phyloP scores from a whole-genome alignment of 2,797 vertebrate genomes.

The Schizothorax lantsangensis region DNA sequence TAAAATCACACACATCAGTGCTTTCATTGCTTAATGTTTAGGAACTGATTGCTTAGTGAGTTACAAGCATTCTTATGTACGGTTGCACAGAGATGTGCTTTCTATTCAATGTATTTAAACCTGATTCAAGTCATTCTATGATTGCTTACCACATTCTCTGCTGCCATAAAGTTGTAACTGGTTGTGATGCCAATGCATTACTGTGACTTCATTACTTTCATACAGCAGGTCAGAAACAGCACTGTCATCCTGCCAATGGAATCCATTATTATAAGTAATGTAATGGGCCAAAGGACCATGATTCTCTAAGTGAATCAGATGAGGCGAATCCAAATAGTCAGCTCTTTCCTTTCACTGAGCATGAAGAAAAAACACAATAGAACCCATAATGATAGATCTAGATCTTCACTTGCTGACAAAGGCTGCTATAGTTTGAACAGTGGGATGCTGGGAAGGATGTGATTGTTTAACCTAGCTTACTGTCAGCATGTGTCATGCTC shows the following conservation, averaged over 20 bases:
- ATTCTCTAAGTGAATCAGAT: slow-evolving; percentile 38
- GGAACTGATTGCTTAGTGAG: background rate
- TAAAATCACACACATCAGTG: background rate
- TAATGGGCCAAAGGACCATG: slow-evolving; percentile 29
- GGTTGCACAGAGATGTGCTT: background rate
- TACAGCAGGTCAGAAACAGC: slow-evolving; percentile 36
- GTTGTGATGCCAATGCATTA: slow-evolving; percentile 41
- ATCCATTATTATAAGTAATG: slow-evolving; percentile 51
- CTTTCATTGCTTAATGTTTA: background rate
- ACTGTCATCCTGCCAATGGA: slow-evolving; percentile 23
- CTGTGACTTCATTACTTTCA: slow-evolving; percentile 31
- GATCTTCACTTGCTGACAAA: slow-evolving; percentile 12
- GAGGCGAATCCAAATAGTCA: slow-evolving; percentile 42
- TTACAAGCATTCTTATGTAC: background rate
- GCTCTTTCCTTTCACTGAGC: slow-evolving; percentile 28
- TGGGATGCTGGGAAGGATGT: slow-evolving; percentile 6
- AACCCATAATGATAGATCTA: background rate
- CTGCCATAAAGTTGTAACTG: slow-evolving; percentile 23
- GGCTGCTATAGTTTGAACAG: background rate
- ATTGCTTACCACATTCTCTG: slow-evolving; percentile 14
- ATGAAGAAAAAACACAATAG: slow-evolving; percentile 3
- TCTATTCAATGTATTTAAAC: background rate
- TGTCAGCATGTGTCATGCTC: slow-evolving; percentile 47
- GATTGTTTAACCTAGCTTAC: slow-evolving; percentile 23
- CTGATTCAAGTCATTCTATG: slow-evolving; percentile 8